Base-by-base conservation (phyloP, 2,888 invertebrate genomes). In the Heliconius aoede region DNA sequence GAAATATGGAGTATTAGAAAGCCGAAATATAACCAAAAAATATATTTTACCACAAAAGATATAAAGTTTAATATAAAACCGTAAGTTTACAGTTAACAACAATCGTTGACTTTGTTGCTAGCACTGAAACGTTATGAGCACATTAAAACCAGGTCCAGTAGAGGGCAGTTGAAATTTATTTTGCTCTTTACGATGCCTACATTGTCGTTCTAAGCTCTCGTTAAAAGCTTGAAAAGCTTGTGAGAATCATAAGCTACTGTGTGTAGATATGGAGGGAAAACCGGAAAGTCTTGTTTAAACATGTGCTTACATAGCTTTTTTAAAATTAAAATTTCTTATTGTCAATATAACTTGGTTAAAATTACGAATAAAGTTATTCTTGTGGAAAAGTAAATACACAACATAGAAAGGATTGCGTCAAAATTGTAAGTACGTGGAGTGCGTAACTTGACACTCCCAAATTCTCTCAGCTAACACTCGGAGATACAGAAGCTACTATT, bases 101-200 rank as follows among this genome's bases (percentile, higher is more conserved):
- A 76, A 65, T 72, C 55, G 72, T 28, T 30, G 71, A 76, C 76
- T 62, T 64, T 58, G 76, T 72, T 72, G 64, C 61, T 72, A 46
- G 58, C 61, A 60, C 61, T 72, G 72, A 72, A 72, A 61, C 60
- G 79, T 80, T 81, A 79, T 80, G 79, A 79, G 75, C 78, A 73
- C 80, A 80, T 82, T 80, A 81, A 82, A 81, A 80, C 79, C 79
- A 77, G 79, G 78, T 79, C 78, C 76, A 80, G 81, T 81, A 82
- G 80, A 80, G 78, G 77, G 83, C 79, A 80, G 79, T 79, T 82
- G 81, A 79, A 82, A 83, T 83, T 82, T 83, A 84, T 83, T 80
- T 77, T 75, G 55, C 81, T 75, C 79, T 82, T 84, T 80, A 83
- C 83, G 80, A 76, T 74, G 55, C 62, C 78, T 75, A 84, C 84